Base-by-base conservation (phyloP, 1,140 invertebrate genomes). In the Holotrichia oblita region DNA sequence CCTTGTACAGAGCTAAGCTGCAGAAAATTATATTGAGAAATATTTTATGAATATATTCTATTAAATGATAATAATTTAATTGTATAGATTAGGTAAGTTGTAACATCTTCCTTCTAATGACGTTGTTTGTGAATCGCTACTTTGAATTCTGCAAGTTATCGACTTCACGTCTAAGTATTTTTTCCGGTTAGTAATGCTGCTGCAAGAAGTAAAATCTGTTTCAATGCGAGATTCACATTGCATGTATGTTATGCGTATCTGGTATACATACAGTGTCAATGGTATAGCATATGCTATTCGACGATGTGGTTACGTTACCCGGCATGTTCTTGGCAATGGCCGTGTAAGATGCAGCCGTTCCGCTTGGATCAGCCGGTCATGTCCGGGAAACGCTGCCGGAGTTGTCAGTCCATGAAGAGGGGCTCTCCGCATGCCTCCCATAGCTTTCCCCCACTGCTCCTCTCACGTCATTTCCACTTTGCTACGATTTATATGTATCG, bases 291-390 rank as follows among this genome's bases (percentile, higher is more conserved):
- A 69, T 69, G 61, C 22, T 69, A 69, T 34, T 24, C 61, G 61
- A 34, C 17, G 22, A 69, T 55, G 48, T n/a, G 8, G 24, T 22
- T 69, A 22, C 17, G 48, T 55, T 55, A 17, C 8, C 61, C 27
- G 61, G 61, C 22, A 69, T 34, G 61, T 24, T 69, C 61, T 69
- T 69, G 61, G 61, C 61, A 69, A 69, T 69, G 61, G 61, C 61
- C 61, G 61, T 69, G 22, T 69, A 69, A 69, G 61, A 69, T 69
- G 61, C 61, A 69, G 27, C 61, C 61, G 61, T 69, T 69, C 61
- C 61, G 61, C 61, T 69, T 69, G 24, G 61, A 69, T 69, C 61
- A 69, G 61, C 61, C 61, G 61, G 61, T 69, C 61, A 69, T 69
- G 61, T 69, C 61, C 61, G 61, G 61, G 61, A 69, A 69, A 69